Conservation (phyloP, 2,888 invertebrate genomes). For the Patella ulyssiponensis region DNA sequence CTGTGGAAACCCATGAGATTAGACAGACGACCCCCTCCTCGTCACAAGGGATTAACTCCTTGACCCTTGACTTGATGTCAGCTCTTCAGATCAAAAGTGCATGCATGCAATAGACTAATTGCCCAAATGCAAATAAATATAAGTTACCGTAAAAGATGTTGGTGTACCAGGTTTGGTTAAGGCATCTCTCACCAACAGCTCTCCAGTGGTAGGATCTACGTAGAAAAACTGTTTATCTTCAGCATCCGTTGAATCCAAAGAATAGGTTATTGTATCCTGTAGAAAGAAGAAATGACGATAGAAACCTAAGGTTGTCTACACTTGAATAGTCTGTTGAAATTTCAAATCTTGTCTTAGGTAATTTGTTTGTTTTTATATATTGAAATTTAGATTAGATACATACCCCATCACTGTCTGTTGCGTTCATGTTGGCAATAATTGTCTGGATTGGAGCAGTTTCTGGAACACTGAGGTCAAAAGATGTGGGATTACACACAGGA, state of each 20-base stretch:
- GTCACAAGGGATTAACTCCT: too few relatives aligned
- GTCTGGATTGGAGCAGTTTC: neutral
- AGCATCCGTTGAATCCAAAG: conserved; percentile 4
- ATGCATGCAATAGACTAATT: too few relatives aligned
- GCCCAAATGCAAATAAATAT: neutral
- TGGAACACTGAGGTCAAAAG: neutral
- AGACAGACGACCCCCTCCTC: too few relatives aligned
- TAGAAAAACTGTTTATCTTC: conserved; percentile 17
- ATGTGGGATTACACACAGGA: neutral
- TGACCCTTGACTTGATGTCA: too few relatives aligned
- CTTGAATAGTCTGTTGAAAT: too few relatives aligned
- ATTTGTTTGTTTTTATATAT: too few relatives aligned
- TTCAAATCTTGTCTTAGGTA: too few relatives aligned
- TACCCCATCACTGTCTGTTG: neutral
- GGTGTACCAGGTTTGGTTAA: conserved; percentile 20
- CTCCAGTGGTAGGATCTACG: conserved; percentile 16
- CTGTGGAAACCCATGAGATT: too few relatives aligned
- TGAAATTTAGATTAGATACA: neutral
- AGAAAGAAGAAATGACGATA: too few relatives aligned
- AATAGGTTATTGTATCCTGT: conserved; percentile 18
- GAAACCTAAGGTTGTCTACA: too few relatives aligned
- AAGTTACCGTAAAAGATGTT: conserved; percentile 19
- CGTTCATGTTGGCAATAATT: neutral
- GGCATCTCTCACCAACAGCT: conserved; percentile 16
- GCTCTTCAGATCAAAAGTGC: too few relatives aligned